phyloP scores from a whole-genome alignment of 35 echinoderm and acorn worm genomes.

The Apostichopus parvimensis region DNA sequence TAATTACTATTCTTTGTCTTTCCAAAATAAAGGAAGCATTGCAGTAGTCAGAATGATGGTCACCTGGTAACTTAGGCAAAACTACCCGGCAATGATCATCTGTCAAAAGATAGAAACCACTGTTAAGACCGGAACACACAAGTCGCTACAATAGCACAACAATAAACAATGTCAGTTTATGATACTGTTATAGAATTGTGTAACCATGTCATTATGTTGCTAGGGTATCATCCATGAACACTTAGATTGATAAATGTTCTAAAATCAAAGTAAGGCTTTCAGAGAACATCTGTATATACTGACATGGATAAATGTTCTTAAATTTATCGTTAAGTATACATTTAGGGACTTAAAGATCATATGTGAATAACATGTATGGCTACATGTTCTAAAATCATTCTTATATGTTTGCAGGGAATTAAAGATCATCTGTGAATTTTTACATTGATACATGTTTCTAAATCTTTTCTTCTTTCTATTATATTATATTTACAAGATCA shows the following conservation, averaged over 20 bases:
- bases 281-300: not conserved
- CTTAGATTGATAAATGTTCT: not conserved
- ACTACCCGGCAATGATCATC: not conserved
- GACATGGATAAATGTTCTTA: not conserved
- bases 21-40: not conserved
- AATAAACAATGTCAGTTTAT: not conserved
- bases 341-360: not conserved
- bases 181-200: not conserved
- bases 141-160: not conserved
- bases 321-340: not conserved
- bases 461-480: not conserved
- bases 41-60: not conserved
- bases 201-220: not conserved
- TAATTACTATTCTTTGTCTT: not conserved
- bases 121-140: not conserved
- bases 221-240: not conserved
- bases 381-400: too few species aligned
- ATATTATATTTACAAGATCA: too few species aligned
- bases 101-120: not conserved
- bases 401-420: too few species aligned
- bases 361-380: too few species aligned
- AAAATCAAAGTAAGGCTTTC: not conserved
- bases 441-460: too few species aligned
- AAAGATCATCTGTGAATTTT: too few species aligned
- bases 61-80: not conserved